Evolutionary conservation across 2,888 invertebrate genomes (phyloP).

Genomic region (Sicus ferrugineus): DNA sequence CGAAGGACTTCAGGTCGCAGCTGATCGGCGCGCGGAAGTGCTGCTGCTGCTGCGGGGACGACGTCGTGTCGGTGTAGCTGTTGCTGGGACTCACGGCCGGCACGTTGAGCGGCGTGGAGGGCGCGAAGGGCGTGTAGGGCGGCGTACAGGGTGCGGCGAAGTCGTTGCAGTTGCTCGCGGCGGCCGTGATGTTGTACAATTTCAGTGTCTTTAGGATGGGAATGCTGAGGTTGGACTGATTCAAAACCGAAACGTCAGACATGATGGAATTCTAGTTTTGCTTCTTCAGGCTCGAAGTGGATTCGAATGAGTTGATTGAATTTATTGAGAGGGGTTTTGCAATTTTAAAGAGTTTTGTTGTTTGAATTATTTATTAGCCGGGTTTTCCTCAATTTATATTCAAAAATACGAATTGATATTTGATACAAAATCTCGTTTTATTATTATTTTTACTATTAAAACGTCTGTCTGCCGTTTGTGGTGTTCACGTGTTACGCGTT

Average conservation of each 20-base stretch:
- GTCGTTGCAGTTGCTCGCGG: not conserved
- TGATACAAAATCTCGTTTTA: too few relatives aligned
- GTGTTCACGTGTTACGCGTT: slow-evolving; percentile 27
- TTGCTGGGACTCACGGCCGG: slow-evolving; percentile 35
- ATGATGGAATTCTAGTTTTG: too few relatives aligned
- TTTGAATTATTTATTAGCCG: not conserved
- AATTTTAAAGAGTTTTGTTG: not conserved
- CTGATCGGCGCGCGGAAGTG: slow-evolving; percentile 47
- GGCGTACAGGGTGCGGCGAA: slow-evolving; percentile 34
- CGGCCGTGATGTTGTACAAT: slow-evolving; percentile 37
- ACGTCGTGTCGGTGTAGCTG: slow-evolving; percentile 48
- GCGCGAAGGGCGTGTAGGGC: slow-evolving; percentile 36
- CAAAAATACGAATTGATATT: too few relatives aligned
- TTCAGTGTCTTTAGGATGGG: slow-evolving; percentile 41
- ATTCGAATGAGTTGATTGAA: not conserved
- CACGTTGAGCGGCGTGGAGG: slow-evolving; percentile 19
- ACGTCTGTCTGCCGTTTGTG: too few relatives aligned
- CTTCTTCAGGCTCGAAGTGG: too few relatives aligned
- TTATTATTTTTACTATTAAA: slow-evolving; percentile 8
- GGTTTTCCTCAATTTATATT: too few relatives aligned
- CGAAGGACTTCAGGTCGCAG: slow-evolving; percentile 40
- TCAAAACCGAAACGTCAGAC: not conserved
- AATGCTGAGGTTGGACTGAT: slow-evolving; percentile 43
- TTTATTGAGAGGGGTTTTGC: too few relatives aligned
- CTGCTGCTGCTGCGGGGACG: slow-evolving; percentile 35